Evolutionary conservation across 1,140 invertebrate genomes (phyloP), one percentile per base, ranked within the genome.

Genomic region (Trichonephila inaurata): DNA sequence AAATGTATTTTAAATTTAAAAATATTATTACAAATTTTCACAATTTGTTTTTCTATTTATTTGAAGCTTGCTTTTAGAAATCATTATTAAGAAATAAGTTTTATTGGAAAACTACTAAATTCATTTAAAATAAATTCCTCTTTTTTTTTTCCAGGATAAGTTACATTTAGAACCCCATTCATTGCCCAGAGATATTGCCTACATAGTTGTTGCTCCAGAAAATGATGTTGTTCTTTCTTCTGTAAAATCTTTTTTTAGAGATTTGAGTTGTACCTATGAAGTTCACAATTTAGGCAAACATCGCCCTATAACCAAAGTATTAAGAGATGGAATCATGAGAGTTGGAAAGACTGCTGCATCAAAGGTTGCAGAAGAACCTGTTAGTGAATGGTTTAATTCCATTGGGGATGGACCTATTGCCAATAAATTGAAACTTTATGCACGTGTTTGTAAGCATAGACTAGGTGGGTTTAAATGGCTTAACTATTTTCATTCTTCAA

Each of bases 171-270:
- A 99, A 95, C 99, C 99, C 0, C 99, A 99, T 95, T 98, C 98
- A 14, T 98, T 98, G 95, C 97, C 97, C 0, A 97, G 98, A 51
- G 99, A 99, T 95, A 97, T 99, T 3, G 98, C 98, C 5, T 99
- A 99, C 95, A 97, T 99, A 61, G 98, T 99, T 12, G 97, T 99
- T 0, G 97, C 98, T 24, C 99, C 99, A 0, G 99, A 99, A 95
- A 98, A 97, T 95, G 98, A 99, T 86, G 97, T 97, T 87, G 97
- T 99, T 33, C 96, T 98, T 8, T 97, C 97, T 28, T 97, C 97
- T 95, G 97, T 98, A 1, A 97, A 97, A 94, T 96, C 97, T 1
- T 99, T 99, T 96, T 99, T 99, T 96, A 97, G 97, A 85, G 99
- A 99, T 95, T 96, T 99, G 1, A 98, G 98, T 89, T 97, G 98